Evolutionary conservation across 2,888 invertebrate genomes (phyloP), one percentile per base, ranked within the genome.

Genomic region (Serrognathus titanus): DNA sequence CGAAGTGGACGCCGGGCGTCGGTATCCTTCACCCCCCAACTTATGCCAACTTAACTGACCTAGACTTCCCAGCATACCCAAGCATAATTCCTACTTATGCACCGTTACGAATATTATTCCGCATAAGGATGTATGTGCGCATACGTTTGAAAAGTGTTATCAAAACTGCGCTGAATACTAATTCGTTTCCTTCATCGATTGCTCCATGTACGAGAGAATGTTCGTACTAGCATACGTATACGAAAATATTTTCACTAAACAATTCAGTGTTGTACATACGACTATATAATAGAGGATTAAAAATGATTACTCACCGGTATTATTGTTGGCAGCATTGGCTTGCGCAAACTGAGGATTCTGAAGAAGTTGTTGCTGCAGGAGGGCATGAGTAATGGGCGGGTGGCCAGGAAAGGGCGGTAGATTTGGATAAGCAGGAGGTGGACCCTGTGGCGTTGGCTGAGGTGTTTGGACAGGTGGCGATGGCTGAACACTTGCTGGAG

Each of bases 321-420:
- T 83, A 31, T 31, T 31, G 63, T 69, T 68, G 55, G 65, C 67
- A 65, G 72, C 72, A 61, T 72, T 74, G 51, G 71, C 74, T 59
- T 74, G 75, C 40, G 68, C 70, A 62, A 78, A 78, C 60, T 81
- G 80, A 24, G 75, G 75, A 64, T 77, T 76, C 70, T 84, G 83
- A 67, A 83, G 82, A 64, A 85, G 82, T 64, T 84, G 85, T 60
- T 84, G 83, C 61, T 80, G 79, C 56, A 78, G 74, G 63, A 77
- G 69, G 58, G 78, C 75, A 63, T 73, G 73, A 31, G 24, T 31
- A 6, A 31, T 31, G 24, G 24, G 24, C 57, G 74, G 74, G 61
- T 75, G 68, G 53, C 64, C 68, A 45, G 66, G 75, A 46, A 76
- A 75, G n/a, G 76, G 77, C 57, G 78, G 77, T 61, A 78, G 74